A percentile compares a stretch with the other conserved stretches of the same genome.
phyloP scores from a whole-genome alignment of 2,113 vertebrate species.

The Tricholaema leucomelas region DNA sequence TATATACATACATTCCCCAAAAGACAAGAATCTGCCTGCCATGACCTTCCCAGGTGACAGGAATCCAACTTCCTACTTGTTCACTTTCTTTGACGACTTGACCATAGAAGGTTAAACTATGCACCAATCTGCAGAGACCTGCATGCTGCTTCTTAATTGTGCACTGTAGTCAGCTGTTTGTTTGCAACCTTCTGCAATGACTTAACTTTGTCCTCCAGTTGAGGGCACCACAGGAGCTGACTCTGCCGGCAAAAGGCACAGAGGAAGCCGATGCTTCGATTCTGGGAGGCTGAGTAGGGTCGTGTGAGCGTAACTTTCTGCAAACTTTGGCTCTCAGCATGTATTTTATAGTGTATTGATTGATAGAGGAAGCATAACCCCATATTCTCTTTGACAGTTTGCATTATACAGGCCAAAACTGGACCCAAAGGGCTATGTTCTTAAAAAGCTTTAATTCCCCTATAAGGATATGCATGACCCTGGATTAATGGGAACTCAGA shows the following conservation, averaged over 20 bases:
- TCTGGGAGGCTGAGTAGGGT: background rate
- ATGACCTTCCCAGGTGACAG: background rate
- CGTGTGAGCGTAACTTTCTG: background rate
- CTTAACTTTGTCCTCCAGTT: constrained; percentile 48
- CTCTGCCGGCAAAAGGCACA: background rate
- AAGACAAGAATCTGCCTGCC: background rate
- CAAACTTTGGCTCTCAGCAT: background rate
- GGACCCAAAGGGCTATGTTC: background rate
- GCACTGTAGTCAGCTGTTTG: constrained; percentile 2
- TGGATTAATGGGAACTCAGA: background rate
- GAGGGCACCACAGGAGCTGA: background rate
- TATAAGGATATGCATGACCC: background rate
- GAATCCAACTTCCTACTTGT: background rate
- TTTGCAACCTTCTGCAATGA: constrained; percentile 19
- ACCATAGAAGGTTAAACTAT: background rate
- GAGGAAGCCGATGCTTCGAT: background rate
- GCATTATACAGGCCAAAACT: background rate
- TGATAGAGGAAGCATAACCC: background rate
- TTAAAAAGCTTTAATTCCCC: background rate
- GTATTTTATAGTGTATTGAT: background rate
- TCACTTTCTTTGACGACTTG: background rate
- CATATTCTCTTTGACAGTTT: background rate
- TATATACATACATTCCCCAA: background rate
- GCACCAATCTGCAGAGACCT: background rate
- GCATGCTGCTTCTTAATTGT: background rate